Evolutionary conservation across 2,113 vertebrate genomes (phyloP), one percentile per base, ranked within the genome.

Genomic region (Machaerirhynchus nigripectus): DNA sequence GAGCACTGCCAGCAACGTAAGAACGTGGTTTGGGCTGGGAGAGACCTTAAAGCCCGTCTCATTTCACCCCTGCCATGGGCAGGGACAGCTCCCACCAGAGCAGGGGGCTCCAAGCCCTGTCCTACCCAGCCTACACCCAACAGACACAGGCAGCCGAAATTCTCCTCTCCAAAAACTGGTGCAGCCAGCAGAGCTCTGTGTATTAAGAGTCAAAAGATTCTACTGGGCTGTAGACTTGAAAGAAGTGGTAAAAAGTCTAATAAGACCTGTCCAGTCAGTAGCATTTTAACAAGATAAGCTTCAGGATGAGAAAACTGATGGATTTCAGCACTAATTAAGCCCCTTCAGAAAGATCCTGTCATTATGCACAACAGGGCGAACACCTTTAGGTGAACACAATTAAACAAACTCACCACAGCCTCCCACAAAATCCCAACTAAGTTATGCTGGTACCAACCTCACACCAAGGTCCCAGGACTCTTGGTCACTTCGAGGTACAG

Each of bases 1-100:
- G 24, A 3, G 8, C 42, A 3, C 6, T 53, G 69, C 63, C 92
- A 87, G 69, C 60, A 33, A 3, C 0, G 2, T 0, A 2, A 5
- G 14, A 76, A 49, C 14, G 33, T 2, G 31, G 12, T 13, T 15
- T 33, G 63, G 13, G 8, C 4, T 42, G 35, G 55, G 18, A 49
- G 55, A 21, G 47, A 6, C 47, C 28, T 35, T 5, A 63, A 33
- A 69, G 31, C 22, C 40, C 63, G 30, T 23, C 40, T 61, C 9
- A 10, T 26, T 11, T 33, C 57, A 40, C 12, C 53, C 35, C 17
- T 59, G 61, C 35, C 16, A 1, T 10, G 44, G 44, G 44, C 44
- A 88, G 59, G 26, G 57, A 15, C 59, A 50, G 15, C 50, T 55
- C 27, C 30, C 40, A 35, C 17, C 21, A n/a, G 13, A 8, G 2